phyloP scores from a whole-genome alignment of 1,140 invertebrate species.

The Sarcophaga bullata region DNA sequence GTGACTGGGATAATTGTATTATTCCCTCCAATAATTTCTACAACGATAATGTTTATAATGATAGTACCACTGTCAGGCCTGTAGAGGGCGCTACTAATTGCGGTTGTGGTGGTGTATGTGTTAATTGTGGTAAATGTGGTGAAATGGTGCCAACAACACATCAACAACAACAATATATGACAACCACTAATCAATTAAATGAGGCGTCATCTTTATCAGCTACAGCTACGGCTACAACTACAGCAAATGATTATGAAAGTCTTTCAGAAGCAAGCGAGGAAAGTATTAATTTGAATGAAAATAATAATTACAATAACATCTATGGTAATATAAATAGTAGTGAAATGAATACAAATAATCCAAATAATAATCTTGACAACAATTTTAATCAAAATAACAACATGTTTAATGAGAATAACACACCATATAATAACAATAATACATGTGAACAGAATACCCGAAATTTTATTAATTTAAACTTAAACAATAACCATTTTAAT shows the following conservation, averaged over 20 bases:
- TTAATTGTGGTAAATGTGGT: background rate
- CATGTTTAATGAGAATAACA: too few relatives aligned
- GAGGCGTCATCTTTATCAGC: background rate
- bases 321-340: too few relatives aligned
- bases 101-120: background rate
- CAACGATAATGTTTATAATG: conserved; percentile 48
- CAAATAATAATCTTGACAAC: too few relatives aligned
- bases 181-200: background rate
- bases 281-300: conserved; percentile 19
- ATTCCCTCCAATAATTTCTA: conserved; percentile 57
- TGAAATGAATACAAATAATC: too few relatives aligned
- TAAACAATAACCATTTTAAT: too few relatives aligned
- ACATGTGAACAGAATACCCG: too few relatives aligned
- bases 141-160: background rate
- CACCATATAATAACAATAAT: too few relatives aligned
- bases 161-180: conserved; percentile 15
- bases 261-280: background rate
- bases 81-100: background rate
- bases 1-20: conserved; percentile 54
- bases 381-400: too few relatives aligned
- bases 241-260: background rate
- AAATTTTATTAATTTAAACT: too few relatives aligned
- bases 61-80: conserved; percentile 31
- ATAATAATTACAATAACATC: conserved; percentile 20
- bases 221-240: background rate